Evolutionary conservation across 2,888 invertebrate species (phyloP).

Genomic region (Abrostola tripartita): DNA sequence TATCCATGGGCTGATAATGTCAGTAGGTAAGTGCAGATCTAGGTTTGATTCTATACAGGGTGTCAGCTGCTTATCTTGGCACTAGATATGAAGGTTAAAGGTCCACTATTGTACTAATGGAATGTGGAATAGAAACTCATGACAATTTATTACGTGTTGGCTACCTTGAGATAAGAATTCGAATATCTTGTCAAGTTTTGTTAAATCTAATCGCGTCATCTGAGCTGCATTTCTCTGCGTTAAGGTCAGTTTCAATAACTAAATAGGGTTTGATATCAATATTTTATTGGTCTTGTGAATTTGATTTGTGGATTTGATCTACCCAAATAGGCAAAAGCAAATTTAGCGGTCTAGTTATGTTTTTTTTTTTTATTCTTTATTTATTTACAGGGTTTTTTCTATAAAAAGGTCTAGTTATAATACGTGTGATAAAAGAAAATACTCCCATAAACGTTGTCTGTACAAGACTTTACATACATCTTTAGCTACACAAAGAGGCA

Average conservation of each 20-base stretch:
- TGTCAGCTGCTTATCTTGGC: slow-evolving; percentile 47
- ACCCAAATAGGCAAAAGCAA: too few relatives aligned
- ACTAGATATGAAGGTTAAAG: slow-evolving; percentile 45
- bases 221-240: neutral
- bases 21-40: slow-evolving; percentile 39
- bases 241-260: neutral
- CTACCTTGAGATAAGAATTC: slow-evolving; percentile 42
- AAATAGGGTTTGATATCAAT: too few relatives aligned
- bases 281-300: too few relatives aligned
- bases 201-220: neutral
- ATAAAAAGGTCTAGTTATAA: too few relatives aligned
- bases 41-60: slow-evolving; percentile 48
- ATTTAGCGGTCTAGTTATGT: too few relatives aligned
- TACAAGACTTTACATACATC: too few relatives aligned
- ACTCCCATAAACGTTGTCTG: too few relatives aligned
- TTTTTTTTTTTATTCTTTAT: too few relatives aligned
- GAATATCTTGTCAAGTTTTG: slow-evolving; percentile 25
- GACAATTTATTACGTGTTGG: slow-evolving; percentile 43
- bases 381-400: too few relatives aligned
- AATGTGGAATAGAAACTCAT: slow-evolving; percentile 52
- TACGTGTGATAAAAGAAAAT: too few relatives aligned
- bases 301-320: too few relatives aligned
- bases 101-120: slow-evolving; percentile 46
- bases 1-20: neutral
- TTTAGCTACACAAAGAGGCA: too few relatives aligned